These are phyloP conservation scores for Tautogolabrus adspersus DNA, from an alignment of 2,113 vertebrate genomes.

Conservation along the genomic window DNA sequence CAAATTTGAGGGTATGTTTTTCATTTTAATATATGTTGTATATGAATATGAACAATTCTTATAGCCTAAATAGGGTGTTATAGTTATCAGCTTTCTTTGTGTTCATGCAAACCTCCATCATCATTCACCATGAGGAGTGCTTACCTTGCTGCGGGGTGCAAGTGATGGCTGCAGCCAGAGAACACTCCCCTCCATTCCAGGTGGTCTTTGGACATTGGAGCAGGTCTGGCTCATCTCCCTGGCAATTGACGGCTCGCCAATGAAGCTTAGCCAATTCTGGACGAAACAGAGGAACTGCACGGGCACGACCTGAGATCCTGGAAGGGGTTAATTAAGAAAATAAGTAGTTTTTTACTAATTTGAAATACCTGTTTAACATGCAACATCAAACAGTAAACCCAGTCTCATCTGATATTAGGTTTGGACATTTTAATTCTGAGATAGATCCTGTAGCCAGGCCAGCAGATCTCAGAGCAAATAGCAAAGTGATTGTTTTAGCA, in stretches of 20 bases:
- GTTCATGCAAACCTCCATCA: background rate
- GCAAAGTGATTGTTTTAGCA: background rate
- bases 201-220: conserved; percentile 86
- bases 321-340: conserved; percentile 26
- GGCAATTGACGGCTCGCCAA: conserved; percentile 88
- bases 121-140: background rate
- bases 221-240: conserved; percentile 88
- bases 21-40: too few species aligned
- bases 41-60: background rate
- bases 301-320: conserved; percentile 87
- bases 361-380: background rate
- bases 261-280: conserved; percentile 82
- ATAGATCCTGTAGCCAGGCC: background rate
- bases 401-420: background rate
- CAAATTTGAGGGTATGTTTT: background rate
- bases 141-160: conserved; percentile 87
- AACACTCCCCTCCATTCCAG: conserved; percentile 86
- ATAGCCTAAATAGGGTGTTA: background rate
- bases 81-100: background rate
- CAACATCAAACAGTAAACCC: background rate
- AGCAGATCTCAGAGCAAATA: background rate
- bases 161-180: conserved; percentile 86
- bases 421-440: background rate
- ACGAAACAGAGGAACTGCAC: conserved; percentile 80
- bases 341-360: background rate